A percentile compares a stretch with the other conserved stretches of the same genome.
Evolutionary conservation across 2,113 vertebrate species (phyloP).

Genomic region (Thalassoma bifasciatum): DNA sequence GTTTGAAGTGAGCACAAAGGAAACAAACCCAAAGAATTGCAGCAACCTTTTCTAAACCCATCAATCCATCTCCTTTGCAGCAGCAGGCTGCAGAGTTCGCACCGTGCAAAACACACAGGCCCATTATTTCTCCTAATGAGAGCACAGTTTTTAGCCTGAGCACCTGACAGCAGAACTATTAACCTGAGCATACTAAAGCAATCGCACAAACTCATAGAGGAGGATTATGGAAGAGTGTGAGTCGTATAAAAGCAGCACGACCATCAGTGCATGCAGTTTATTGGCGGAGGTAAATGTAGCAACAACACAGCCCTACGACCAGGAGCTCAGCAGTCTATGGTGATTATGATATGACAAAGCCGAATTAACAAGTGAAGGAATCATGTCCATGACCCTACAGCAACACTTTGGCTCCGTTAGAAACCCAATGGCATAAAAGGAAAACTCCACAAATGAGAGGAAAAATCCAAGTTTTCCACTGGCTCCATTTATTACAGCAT

Average conservation of each 20-base stretch:
- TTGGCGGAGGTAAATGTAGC: not conserved
- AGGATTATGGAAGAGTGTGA: not conserved
- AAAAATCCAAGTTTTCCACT: not conserved
- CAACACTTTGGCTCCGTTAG: constrained; percentile 1
- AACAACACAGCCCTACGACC: not conserved
- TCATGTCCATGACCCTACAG: constrained; percentile 8
- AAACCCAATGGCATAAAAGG: constrained; percentile 4
- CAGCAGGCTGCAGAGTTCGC: not conserved
- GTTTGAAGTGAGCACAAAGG: constrained; percentile 16
- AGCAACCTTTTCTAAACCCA: constrained; percentile 31
- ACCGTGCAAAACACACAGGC: not conserved
- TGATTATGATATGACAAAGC: not conserved
- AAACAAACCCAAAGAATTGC: constrained; percentile 1
- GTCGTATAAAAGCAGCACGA: not conserved
- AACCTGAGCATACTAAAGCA: constrained; percentile 7
- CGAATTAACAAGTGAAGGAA: too few species aligned
- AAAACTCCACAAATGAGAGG: not conserved
- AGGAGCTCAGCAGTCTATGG: not conserved
- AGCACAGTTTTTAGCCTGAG: constrained; percentile 10
- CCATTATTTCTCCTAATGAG: constrained; percentile 4
- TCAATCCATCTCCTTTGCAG: constrained; percentile 8
- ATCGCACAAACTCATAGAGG: not conserved
- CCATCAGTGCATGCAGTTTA: not conserved
- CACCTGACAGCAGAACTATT: not conserved
- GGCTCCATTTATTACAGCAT: not conserved